phyloP scores from a whole-genome alignment of 2,888 invertebrate species.

The Ypsolopha sequella region DNA sequence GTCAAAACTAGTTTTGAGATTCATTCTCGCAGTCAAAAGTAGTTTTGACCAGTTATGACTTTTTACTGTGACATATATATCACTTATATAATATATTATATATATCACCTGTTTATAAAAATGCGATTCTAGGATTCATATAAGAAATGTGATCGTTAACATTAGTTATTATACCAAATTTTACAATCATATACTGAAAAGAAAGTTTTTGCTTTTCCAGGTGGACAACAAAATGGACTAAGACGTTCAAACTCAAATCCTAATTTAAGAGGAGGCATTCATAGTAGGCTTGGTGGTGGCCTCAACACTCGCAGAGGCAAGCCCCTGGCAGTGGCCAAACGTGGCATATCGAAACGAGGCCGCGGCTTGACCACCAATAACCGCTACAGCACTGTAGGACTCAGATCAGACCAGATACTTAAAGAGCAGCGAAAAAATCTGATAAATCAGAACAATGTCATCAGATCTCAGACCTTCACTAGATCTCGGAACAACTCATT shows the following conservation, averaged over 20 bases:
- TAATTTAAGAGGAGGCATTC: constrained; percentile 33
- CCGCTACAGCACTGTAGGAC: constrained; percentile 48
- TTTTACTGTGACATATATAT: no score
- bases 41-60: no score
- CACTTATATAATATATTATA: no score
- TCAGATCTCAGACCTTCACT: constrained; percentile 58
- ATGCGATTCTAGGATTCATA: no score
- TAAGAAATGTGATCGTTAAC: no score
- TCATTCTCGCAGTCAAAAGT: no score
- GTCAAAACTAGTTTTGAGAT: no score
- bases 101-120: no score
- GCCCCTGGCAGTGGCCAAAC: constrained; percentile 49
- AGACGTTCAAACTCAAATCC: constrained; percentile 36
- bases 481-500: constrained; percentile 25
- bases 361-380: constrained; percentile 45
- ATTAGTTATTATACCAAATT: no score
- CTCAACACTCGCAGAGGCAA: constrained; percentile 40
- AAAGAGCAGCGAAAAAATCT: constrained; percentile 42
- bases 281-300: constrained; percentile 39
- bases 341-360: constrained; percentile 58
- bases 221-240: constrained; percentile 36
- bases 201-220: constrained; percentile 19
- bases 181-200: neutral
- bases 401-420: constrained; percentile 60
- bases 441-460: constrained; percentile 35